A percentile compares a stretch with the other conserved stretches of the same genome.
phyloP scores from a whole-genome alignment of 2,888 invertebrate genomes.

The Calliscelio sp. region DNA sequence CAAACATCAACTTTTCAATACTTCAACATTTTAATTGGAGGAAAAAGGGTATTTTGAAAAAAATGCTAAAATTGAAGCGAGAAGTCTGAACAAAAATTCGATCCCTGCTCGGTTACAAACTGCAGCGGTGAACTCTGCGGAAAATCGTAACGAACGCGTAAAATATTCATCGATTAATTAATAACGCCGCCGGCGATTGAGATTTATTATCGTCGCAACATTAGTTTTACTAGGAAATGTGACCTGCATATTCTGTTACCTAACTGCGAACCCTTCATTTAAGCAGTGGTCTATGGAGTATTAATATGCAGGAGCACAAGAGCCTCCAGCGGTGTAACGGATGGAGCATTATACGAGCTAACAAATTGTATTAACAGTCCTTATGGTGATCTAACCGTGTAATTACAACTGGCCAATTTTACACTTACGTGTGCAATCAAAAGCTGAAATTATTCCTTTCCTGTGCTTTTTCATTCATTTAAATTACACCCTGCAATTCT shows the following conservation, averaged over 20 bases:
- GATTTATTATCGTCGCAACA: constrained; percentile 62
- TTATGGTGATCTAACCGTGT: constrained; percentile 72
- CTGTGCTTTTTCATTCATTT: constrained; percentile 61
- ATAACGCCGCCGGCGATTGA: constrained; percentile 46
- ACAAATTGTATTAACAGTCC: constrained; percentile 73
- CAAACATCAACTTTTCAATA: too few species aligned
- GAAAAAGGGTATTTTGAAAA: neutral
- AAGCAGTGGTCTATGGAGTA: constrained; percentile 65
- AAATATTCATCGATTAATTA: constrained; percentile 64
- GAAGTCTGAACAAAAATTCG: too few species aligned
- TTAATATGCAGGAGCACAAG: constrained; percentile 71
- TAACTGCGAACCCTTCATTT: constrained; percentile 63
- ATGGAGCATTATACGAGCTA: constrained; percentile 68
- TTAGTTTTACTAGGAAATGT: constrained; percentile 69
- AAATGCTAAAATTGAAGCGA: too few species aligned
- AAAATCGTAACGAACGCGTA: constrained; percentile 22
- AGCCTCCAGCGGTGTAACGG: constrained; percentile 66
- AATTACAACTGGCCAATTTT: constrained; percentile 68
- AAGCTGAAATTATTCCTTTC: constrained; percentile 53
- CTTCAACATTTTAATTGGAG: too few species aligned
- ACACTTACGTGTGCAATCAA: constrained; percentile 61
- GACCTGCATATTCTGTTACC: constrained; percentile 70
- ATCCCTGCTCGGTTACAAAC: too few species aligned
- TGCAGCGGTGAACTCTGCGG: too few species aligned
- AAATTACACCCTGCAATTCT: constrained; percentile 57